Conservation (phyloP, 2,888 invertebrate genomes). For the Melinopterus prodromus region DNA sequence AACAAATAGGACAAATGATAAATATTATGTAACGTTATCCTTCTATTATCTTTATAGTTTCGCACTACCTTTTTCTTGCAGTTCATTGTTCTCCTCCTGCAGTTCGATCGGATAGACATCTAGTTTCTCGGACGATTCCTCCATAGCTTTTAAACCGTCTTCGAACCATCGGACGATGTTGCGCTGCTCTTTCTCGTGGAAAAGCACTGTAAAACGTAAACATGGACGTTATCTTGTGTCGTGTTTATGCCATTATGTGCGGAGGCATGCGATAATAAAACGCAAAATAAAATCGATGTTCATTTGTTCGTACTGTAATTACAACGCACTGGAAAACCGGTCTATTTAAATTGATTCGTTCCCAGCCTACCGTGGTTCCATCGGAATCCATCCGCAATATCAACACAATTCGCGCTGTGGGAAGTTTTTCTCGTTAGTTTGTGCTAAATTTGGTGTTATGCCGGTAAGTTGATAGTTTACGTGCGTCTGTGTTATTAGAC, state of each 20-base stretch:
- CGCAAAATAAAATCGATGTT: background rate
- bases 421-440: background rate
- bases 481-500: background rate
- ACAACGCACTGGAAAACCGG: slow-evolving; percentile 26
- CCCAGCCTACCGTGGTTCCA: background rate
- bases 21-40: slow-evolving; percentile 7
- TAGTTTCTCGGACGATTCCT: slow-evolving; percentile 20
- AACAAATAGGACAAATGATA: background rate
- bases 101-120: slow-evolving; percentile 31
- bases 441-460: background rate
- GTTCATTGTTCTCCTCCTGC: slow-evolving; percentile 22
- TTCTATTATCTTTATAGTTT: background rate
- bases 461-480: background rate
- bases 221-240: slow-evolving; percentile 12
- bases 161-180: slow-evolving; percentile 49
- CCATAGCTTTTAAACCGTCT: slow-evolving; percentile 41
- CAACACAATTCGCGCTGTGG: background rate
- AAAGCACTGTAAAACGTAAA: slow-evolving; percentile 50
- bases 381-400: background rate
- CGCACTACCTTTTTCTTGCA: slow-evolving; percentile 32
- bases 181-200: slow-evolving; percentile 53
- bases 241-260: background rate
- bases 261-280: background rate
- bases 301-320: slow-evolving; percentile 19
- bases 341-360: background rate